A percentile compares a stretch with the other conserved stretches of the same genome.
Conservation (phyloP, 2,888 invertebrate species). For the Abrostola triplasia region DNA sequence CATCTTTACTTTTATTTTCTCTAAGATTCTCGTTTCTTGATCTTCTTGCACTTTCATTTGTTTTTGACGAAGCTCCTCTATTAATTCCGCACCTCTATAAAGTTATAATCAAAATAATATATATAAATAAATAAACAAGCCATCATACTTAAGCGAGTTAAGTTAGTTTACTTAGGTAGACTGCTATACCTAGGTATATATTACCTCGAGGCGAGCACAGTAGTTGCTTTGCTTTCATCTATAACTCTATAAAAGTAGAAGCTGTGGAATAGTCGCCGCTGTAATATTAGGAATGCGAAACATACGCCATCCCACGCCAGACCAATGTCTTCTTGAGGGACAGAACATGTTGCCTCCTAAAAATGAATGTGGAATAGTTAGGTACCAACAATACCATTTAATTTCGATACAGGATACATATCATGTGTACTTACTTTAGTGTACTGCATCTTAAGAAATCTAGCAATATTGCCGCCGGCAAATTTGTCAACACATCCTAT, state of each 20-base stretch:
- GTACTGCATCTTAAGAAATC: slow-evolving; percentile 78
- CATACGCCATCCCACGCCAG: slow-evolving; percentile 98
- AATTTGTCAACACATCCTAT: slow-evolving; percentile 96
- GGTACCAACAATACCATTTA: neutral
- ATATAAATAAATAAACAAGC: neutral
- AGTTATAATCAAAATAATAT: neutral
- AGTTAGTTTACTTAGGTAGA: neutral
- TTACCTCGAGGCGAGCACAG: slow-evolving; percentile 96
- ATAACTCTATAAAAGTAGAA: slow-evolving; percentile 99
- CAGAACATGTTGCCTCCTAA: slow-evolving; percentile 87
- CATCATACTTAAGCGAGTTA: neutral
- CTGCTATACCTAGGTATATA: neutral
- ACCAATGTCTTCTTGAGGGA: slow-evolving; percentile 94
- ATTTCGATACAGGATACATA: neutral
- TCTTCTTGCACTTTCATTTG: slow-evolving; percentile 96
- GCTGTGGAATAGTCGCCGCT: slow-evolving; percentile 96
- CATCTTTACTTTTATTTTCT: slow-evolving; percentile 98
- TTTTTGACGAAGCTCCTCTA: slow-evolving; percentile 96
- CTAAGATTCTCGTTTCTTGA: slow-evolving; percentile 94
- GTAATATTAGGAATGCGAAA: slow-evolving; percentile 97
- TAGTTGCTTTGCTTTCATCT: slow-evolving; percentile 98
- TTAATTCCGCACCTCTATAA: slow-evolving; percentile 96
- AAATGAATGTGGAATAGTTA: slow-evolving; percentile 34
- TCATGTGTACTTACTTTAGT: slow-evolving; percentile 64
- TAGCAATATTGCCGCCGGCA: slow-evolving; percentile 81